Evolutionary conservation across 2,113 vertebrate genomes (phyloP).

Genomic region (Proteles cristata): DNA sequence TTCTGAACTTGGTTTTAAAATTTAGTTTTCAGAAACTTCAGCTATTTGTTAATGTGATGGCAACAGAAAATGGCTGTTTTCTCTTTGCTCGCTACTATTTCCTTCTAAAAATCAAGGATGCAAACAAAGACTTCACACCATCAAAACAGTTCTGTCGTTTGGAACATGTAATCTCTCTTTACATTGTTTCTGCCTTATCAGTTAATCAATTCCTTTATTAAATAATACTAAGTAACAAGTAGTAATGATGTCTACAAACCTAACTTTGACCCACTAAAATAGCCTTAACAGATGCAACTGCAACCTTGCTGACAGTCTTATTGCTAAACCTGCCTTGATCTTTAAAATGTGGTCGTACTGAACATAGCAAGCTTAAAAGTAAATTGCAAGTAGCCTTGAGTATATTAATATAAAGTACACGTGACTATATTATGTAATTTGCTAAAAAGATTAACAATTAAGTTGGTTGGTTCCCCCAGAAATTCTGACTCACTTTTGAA

Average conservation of each 20-base stretch:
- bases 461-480: constrained; percentile 5
- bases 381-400: not conserved
- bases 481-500: constrained; percentile 10
- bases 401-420: constrained; percentile 27
- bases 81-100: constrained; percentile 23
- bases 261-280: not conserved
- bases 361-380: not conserved
- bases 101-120: not conserved
- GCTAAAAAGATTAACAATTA: constrained; percentile 46
- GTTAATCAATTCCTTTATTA: not conserved
- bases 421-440: constrained; percentile 25
- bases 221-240: not conserved
- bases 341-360: not conserved
- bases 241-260: not conserved
- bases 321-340: constrained; percentile 14
- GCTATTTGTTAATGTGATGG: not conserved
- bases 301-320: not conserved
- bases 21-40: constrained; percentile 49
- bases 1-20: constrained; percentile 45
- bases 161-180: constrained; percentile 5
- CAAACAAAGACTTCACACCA: not conserved
- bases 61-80: not conserved
- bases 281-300: not conserved
- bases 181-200: not conserved
- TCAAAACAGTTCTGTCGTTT: not conserved